Evolutionary conservation across 1,140 invertebrate genomes (phyloP).

Genomic region (Samia ricini): DNA sequence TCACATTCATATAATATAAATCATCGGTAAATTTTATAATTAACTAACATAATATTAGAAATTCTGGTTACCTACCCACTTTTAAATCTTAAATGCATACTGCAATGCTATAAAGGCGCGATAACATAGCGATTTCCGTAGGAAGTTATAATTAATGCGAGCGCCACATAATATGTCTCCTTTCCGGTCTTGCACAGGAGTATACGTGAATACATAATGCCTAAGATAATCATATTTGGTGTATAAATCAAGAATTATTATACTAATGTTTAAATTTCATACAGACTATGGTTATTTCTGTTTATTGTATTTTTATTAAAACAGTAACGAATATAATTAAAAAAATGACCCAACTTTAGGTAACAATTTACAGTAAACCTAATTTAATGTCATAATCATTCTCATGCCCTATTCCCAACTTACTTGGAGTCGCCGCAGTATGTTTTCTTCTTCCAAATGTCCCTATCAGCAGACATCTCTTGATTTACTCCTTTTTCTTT

Average conservation of each 20-base stretch:
- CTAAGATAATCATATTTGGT: constrained; percentile 17
- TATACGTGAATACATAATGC: constrained; percentile 39
- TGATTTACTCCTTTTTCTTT: too few species aligned
- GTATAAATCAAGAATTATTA: constrained; percentile 5
- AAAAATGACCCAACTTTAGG: too few species aligned
- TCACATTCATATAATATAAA: too few species aligned
- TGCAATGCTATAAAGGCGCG: constrained; percentile 8
- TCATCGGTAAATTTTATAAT: neutral
- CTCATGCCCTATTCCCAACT: too few species aligned
- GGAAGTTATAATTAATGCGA: constrained; percentile 55
- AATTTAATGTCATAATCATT: too few species aligned
- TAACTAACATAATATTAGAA: neutral
- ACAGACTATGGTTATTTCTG: too few species aligned
- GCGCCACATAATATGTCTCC: constrained; percentile 47
- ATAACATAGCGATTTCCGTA: constrained; percentile 31
- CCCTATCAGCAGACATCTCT: too few species aligned
- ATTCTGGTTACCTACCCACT: neutral
- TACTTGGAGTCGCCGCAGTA: too few species aligned
- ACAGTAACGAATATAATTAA: too few species aligned
- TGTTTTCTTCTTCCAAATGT: too few species aligned
- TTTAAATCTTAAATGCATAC: neutral
- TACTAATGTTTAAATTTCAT: neutral
- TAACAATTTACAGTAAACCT: too few species aligned
- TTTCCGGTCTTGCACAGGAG: constrained; percentile 39
- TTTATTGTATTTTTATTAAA: neutral